A percentile compares a stretch with the other conserved stretches of the same genome.
Conservation (phyloP, 2,888 invertebrate species). For the Griposia aprilina region DNA sequence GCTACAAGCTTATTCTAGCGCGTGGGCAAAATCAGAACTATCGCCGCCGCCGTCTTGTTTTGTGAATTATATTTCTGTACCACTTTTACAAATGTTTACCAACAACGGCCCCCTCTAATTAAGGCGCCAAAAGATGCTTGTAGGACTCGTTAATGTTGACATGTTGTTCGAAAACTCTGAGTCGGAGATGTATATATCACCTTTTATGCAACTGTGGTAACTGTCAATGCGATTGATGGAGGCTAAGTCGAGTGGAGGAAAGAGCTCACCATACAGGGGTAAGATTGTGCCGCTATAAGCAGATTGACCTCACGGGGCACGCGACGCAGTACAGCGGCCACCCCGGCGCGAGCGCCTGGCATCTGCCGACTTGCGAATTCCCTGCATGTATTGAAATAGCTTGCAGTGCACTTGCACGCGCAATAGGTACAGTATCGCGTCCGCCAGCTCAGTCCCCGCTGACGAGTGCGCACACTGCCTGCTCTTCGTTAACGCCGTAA, state of each 20-base stretch:
- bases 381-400: conserved; percentile 87
- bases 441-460: conserved; percentile 81
- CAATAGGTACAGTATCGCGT: conserved; percentile 73
- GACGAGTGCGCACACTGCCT: conserved; percentile 79
- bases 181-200: background rate
- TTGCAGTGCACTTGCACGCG: conserved; percentile 80
- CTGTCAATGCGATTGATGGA: background rate
- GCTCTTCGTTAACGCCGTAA: conserved; percentile 74
- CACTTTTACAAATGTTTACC: background rate
- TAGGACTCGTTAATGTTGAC: background rate
- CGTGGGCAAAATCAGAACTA: background rate
- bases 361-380: conserved; percentile 87
- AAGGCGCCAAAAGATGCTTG: background rate
- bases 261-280: background rate
- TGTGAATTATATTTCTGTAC: background rate
- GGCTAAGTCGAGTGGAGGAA: background rate
- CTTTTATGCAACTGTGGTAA: background rate
- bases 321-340: conserved; percentile 61
- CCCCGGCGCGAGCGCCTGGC: conserved; percentile 69
- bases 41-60: background rate
- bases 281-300: conserved; percentile 58
- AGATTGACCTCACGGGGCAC: conserved; percentile 75
- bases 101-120: background rate
- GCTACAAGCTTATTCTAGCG: background rate
- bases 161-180: conserved; percentile 7